These are phyloP conservation scores for Archaeoteleia sp. DNA, from an alignment of 2,888 invertebrate genomes.

Conservation along the genomic window DNA sequence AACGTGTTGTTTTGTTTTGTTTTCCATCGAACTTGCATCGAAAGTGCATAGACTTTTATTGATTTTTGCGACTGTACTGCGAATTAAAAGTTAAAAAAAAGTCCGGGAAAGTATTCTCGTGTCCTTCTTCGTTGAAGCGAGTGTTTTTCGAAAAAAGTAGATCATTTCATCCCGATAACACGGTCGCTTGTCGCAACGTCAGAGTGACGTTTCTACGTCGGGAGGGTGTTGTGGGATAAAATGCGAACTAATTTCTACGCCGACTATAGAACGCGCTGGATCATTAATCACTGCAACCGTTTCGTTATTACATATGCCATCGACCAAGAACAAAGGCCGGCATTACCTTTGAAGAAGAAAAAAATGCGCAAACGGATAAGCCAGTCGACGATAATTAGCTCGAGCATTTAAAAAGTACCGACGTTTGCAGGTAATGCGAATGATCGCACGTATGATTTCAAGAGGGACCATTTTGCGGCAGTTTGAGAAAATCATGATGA, in stretches of 20 bases:
- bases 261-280: conserved; percentile 21
- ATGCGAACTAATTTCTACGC: conserved; percentile 34
- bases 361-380: conserved; percentile 17
- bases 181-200: conserved; percentile 21
- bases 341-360: conserved; percentile 13
- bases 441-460: conserved; percentile 1
- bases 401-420: conserved; percentile 17
- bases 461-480: background rate
- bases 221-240: conserved; percentile 22
- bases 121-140: conserved; percentile 3
- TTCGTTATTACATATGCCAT: conserved; percentile 49
- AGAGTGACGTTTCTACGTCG: conserved; percentile 20
- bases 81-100: no score
- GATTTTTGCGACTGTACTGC: no score
- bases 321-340: conserved; percentile 32
- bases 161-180: conserved; percentile 27
- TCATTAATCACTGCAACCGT: conserved; percentile 45
- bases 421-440: conserved; percentile 1
- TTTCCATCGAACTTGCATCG: no score
- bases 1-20: no score
- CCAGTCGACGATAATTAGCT: conserved; percentile 35
- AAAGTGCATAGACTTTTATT: no score
- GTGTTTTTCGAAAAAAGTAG: conserved; percentile 14
- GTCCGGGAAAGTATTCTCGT: background rate
- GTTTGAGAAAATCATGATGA: no score